phyloP scores from a whole-genome alignment of 2,888 invertebrate species.

The Falcaria lacertinaria region DNA sequence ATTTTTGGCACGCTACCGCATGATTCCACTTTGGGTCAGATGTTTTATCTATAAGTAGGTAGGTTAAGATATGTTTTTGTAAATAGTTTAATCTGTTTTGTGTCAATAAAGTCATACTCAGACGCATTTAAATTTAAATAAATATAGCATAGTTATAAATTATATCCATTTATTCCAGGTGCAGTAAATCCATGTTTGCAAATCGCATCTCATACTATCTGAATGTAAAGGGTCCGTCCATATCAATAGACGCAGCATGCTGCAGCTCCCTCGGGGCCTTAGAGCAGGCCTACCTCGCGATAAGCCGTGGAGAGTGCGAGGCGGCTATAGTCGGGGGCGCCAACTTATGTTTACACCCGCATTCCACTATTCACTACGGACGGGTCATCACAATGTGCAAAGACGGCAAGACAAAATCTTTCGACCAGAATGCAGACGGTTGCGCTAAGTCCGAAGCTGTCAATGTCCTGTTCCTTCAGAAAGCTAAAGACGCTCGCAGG shows the following conservation, averaged over 20 bases:
- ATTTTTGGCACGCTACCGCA: too few species aligned
- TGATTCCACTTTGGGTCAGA: too few species aligned
- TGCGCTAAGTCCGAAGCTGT: constrained; percentile 85
- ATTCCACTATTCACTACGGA: constrained; percentile 35
- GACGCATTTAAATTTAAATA: too few species aligned
- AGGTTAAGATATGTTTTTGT: too few species aligned
- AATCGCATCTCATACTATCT: constrained; percentile 54
- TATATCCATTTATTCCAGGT: constrained; percentile 17
- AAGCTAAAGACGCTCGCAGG: constrained; percentile 55
- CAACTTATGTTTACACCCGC: constrained; percentile 43
- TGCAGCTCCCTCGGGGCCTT: constrained; percentile 37
- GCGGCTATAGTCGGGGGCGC: constrained; percentile 80
- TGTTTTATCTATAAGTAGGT: too few species aligned
- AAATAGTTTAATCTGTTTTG: too few species aligned
- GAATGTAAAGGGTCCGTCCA: constrained; percentile 47
- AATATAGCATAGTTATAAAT: background rate
- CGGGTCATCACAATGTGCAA: constrained; percentile 72
- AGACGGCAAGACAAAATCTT: constrained; percentile 91
- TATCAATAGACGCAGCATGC: constrained; percentile 34
- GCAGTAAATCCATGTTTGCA: constrained; percentile 40
- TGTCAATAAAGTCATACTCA: too few species aligned
- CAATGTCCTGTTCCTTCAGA: constrained; percentile 83
- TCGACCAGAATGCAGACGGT: constrained; percentile 87
- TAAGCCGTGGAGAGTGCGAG: constrained; percentile 45
- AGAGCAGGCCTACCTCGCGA: constrained; percentile 37